Base-by-base conservation (phyloP, 1,140 invertebrate genomes). In the Drosophila sproati region DNA sequence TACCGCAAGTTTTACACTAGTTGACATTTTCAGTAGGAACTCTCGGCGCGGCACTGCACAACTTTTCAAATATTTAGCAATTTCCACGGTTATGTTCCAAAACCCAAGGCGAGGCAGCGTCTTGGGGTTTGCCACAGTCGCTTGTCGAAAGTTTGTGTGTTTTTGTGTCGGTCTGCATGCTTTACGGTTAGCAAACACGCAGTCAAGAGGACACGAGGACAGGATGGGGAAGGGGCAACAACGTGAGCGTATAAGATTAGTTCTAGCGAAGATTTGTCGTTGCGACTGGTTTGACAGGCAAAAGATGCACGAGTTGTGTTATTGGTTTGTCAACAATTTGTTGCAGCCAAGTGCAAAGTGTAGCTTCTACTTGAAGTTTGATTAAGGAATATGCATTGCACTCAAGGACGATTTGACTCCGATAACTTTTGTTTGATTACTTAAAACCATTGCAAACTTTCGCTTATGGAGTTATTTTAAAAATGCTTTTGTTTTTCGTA, bases 1-100 rank as follows among this genome's bases (percentile, higher is more conserved):
- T 78, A 52, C 69, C 70, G 57, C 61, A 80, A 66, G 61, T 76
- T 51, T 72, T 68, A 67, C 39, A 52, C 48, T 78, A 77, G 70
- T 73, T 79, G 85, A 75, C 81, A 74, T 81, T 78, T 77, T 75
- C 31, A 34, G 54, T 56, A 51, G 50, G 47, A 63, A 59, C 50
- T 43, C 51, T 55, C 50, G 37, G 57, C 45, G 56, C 48, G 41
- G 69, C 61, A 59, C 43, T 61, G 56, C 71, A 52, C n/a, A 89
- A 89, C 85, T 89, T 89, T 89, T 89, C 78, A 90, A 89, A 90
- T 85, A 85, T 90, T 89, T 89, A 77, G 80, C 75, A 85, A 64
- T 85, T 90, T 77, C 52, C 50, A 55, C 75, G 73, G 80, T 70
- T 82, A 63, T 43, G 41, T 45, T 47, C 60, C 35, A 59, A 68